Evolutionary conservation across 2,797 vertebrate species (phyloP), one percentile per base, ranked within the genome.

Genomic region (Psittacula echo): DNA sequence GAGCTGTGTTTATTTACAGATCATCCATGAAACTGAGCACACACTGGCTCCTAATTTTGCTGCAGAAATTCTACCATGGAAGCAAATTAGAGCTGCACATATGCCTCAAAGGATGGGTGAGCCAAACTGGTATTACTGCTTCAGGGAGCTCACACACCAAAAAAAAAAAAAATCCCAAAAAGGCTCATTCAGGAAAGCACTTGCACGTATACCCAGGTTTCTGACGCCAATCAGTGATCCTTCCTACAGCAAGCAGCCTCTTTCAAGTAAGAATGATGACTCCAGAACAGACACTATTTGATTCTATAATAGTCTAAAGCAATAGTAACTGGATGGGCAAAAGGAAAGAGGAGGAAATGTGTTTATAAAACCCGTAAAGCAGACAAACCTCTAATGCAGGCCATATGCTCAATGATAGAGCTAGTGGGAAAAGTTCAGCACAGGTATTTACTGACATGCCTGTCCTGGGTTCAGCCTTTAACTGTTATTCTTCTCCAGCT

Each of bases 401-500:
- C 94, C 95, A 94, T 94, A 90, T 93, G 95, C 56, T 80, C 1
- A 0, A 64, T 2, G 5, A 84, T 37, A 86, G 71, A 90, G 56
- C 93, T 90, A 96, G 86, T 81, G 66, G 89, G 79, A 29, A 90
- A 94, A 84, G 70, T 89, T 91, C 93, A 85, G 76, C 51, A 23
- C 48, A 74, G 84, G 62, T 93, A 95, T 94, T 96, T 93, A 95
- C 84, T 74, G 78, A 90, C 80, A 47, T 89, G 68, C 62, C n/a
- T 58, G 56, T 34, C 22, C 56, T 34, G 56, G 14, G 22, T 58
- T 58, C 56, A 58, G 56, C 56, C 68, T 86, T 78, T 78, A 85
- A 87, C 37, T 85, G 48, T 78, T 94, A 74, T 18, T 81, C 82
- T 85, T 66, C 71, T 62, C 48, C 7, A 23, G 75, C 48, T 34